phyloP scores from a whole-genome alignment of 1,140 invertebrate genomes.

The Ceratoteleas bidentatus region DNA sequence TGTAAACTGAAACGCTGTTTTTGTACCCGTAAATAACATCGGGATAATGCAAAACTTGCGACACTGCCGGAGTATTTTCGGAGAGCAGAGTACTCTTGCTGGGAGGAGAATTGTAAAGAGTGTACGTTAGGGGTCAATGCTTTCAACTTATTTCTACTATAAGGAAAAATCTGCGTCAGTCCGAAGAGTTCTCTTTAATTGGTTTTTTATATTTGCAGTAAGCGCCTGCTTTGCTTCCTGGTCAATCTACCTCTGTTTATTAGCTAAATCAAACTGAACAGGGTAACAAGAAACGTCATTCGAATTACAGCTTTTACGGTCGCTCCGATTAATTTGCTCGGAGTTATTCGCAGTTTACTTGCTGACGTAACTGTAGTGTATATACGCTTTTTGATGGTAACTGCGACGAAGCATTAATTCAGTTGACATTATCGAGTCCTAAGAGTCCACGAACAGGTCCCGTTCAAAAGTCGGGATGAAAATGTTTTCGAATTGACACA shows the following conservation, averaged over 20 bases:
- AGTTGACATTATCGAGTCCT: background rate
- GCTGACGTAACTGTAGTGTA: background rate
- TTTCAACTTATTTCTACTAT: too few species aligned
- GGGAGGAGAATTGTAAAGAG: background rate
- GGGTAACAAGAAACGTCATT: conserved; percentile 7
- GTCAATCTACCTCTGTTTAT: conserved; percentile 1
- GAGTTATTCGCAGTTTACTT: conserved; percentile 10
- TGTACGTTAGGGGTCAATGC: too few species aligned
- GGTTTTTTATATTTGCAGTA: too few species aligned
- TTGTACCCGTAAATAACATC: background rate
- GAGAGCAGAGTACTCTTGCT: background rate
- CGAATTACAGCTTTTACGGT: conserved; percentile 15
- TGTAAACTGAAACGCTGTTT: conserved; percentile 11
- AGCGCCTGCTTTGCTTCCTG: too few species aligned
- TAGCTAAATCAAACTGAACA: conserved; percentile 14
- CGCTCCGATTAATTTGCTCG: conserved; percentile 9
- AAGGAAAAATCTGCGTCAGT: too few species aligned
- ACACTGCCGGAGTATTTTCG: background rate
- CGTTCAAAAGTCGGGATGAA: too few species aligned
- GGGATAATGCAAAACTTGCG: background rate
- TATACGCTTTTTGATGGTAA: background rate
- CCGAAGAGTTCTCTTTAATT: too few species aligned
- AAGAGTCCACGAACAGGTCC: too few species aligned
- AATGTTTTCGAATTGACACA: background rate
- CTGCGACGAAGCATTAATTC: background rate